phyloP scores from a whole-genome alignment of 2,797 vertebrate genomes.

The Spondyliosoma cantharus region DNA sequence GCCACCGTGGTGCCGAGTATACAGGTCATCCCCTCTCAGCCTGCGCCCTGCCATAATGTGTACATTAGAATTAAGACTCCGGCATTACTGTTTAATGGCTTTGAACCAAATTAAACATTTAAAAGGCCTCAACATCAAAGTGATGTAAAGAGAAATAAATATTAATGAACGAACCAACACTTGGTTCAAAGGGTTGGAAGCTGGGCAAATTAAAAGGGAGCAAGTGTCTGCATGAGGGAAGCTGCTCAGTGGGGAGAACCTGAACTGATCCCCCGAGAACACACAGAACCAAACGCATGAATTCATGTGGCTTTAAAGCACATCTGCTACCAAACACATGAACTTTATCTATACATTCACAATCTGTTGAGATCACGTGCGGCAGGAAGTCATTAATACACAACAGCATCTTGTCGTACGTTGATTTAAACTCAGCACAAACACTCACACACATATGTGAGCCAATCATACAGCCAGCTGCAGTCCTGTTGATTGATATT shows the following conservation, averaged over 20 bases:
- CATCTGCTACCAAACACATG: constrained; percentile 36
- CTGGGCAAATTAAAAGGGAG: constrained; percentile 63
- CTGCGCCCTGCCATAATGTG: constrained; percentile 59
- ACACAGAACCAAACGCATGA: constrained; percentile 26
- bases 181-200: constrained; percentile 68
- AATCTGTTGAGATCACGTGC: constrained; percentile 20
- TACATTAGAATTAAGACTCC: constrained; percentile 72
- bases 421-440: neutral
- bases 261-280: constrained; percentile 10
- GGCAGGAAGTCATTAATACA: constrained; percentile 8
- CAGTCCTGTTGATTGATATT: constrained; percentile 7
- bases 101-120: constrained; percentile 79
- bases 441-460: neutral
- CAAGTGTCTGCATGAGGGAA: constrained; percentile 44
- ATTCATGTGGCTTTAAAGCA: constrained; percentile 33
- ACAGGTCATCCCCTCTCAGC: constrained; percentile 42
- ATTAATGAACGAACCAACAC: constrained; percentile 73
- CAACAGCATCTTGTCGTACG: neutral
- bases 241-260: constrained; percentile 14
- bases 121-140: constrained; percentile 74
- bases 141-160: constrained; percentile 75
- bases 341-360: neutral
- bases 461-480: neutral
- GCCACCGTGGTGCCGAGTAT: constrained; percentile 20
- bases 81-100: constrained; percentile 76